Evolutionary conservation across 2,113 vertebrate genomes (phyloP).

Genomic region (Cinclus mexicanus): DNA sequence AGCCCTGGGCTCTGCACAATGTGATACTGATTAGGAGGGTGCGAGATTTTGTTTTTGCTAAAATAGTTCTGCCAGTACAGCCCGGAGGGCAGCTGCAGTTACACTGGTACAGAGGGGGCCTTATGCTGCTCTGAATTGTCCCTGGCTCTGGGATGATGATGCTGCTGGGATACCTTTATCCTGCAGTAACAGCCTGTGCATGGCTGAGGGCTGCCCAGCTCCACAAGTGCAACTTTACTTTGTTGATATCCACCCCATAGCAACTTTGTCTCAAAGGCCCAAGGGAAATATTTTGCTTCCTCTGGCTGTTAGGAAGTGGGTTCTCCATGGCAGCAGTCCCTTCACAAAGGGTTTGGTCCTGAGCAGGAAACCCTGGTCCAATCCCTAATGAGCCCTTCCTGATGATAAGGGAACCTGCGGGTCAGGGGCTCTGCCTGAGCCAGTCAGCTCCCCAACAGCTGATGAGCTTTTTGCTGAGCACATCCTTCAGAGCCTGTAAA

Average conservation of each 20-base stretch:
- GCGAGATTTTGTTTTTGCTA: not conserved
- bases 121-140: not conserved
- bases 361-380: constrained; percentile 65
- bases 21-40: constrained; percentile 5
- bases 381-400: constrained; percentile 66
- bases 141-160: not conserved
- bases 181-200: not conserved
- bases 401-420: constrained; percentile 52
- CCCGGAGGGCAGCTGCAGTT: not conserved
- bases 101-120: not conserved
- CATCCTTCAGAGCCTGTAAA: not conserved
- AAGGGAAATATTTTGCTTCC: constrained; percentile 70
- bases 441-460: constrained; percentile 27
- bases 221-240: not conserved
- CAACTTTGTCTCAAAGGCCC: constrained; percentile 1
- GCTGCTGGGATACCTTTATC: not conserved
- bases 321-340: constrained; percentile 44
- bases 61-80: not conserved
- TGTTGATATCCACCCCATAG: not conserved
- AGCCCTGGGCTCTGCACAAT: not conserved
- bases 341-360: constrained; percentile 43
- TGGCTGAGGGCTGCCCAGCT: not conserved
- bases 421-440: constrained; percentile 23
- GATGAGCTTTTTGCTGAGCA: constrained; percentile 12
- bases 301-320: constrained; percentile 63